Evolutionary conservation across 2,888 invertebrate genomes (phyloP), one percentile per base, ranked within the genome.

Genomic region (Bhutanitis thaidina): DNA sequence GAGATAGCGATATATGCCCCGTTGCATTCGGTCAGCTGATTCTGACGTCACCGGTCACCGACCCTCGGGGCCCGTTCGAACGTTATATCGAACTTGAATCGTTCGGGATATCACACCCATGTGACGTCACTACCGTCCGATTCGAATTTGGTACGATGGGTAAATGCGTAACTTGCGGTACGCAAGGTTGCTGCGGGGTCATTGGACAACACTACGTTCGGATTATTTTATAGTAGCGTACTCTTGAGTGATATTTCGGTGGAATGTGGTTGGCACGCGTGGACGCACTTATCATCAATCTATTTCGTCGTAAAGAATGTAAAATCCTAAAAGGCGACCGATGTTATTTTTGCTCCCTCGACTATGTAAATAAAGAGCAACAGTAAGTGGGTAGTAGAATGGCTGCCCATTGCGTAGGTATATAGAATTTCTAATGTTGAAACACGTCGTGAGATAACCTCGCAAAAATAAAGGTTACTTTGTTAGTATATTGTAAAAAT

Each of bases 41-140:
- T 58, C 69, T 82, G 81, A 85, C 86, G 86, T 86, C 84, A 84
- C 63, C 62, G 84, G 82, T 74, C 81, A 69, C 48, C 71, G 82
- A 81, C 80, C 85, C 63, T 43, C 40, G 40, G 40, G 46, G 53
- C 56, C 62, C 63, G 62, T 54, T 59, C 57, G 52, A 57, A 58
- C 60, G 58, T 56, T 66, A 63, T 69, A 49, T 36, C 48, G 53
- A 53, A 49, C 57, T 59, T 57, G 56, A 55, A 55, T 56, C 52
- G 57, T 53, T 56, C 53, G 57, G 60, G 61, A 61, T 57, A 59
- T 60, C 58, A 62, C 67, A 59, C 63, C 65, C 57, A 51, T 49
- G 64, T 75, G 77, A 80, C 77, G 80, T 80, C 79, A 79, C 60
- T 50, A n/a, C 36, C 43, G 41, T 38, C 52, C 43, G 52, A 52